Evolutionary conservation across 2,797 vertebrate species (phyloP), one percentile per base, ranked within the genome.

Genomic region (Pteropus rufus): DNA sequence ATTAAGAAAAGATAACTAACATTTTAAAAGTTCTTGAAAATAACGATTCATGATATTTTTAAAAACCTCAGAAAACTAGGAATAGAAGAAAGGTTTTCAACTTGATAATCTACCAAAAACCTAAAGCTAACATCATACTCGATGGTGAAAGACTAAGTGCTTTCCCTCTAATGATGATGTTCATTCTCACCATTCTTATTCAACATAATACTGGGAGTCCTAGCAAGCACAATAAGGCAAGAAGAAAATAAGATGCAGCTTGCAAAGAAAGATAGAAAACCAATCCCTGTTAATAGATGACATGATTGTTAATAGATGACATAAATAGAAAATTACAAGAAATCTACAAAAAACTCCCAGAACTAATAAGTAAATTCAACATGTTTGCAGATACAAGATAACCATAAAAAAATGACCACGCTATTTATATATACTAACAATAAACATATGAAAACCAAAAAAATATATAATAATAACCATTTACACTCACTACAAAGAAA

Each of bases 11-110:
- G 82, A 77, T 70, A 91, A 52, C 46, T 58, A 72, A 79, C n/a
- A 85, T 49, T 83, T 83, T 72, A 31, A 56, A 96, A 54, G 23
- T 92, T 89, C 84, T 69, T 90, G n/a, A 34, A 93, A 93, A 80
- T 18, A 80, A 4, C 23, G 56, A 86, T 64, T 88, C 36, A 54
- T 87, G 36, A 72, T 69, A 72, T 36, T 76, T 46, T 64, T n/a
- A 10, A 19, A 83, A 89, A 72, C 26, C 70, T 87, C 69, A 87
- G 60, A 76, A 81, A 92, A 75, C 67, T 67, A 87, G 26, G 23
- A 92, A 75, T 60, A 46, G 39, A 87, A 21, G 58, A 81, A 87
- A 81, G 9, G 16, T 76, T 60, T 8, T 76, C 49, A 83, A 76
- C 49, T 77, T 94, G 56, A 81, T 75, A 67, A 89, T 44, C 49